A percentile compares a stretch with the other conserved stretches of the same genome.
Evolutionary conservation across 2,113 vertebrate genomes (phyloP).

Genomic region (Sturnus vulgaris): DNA sequence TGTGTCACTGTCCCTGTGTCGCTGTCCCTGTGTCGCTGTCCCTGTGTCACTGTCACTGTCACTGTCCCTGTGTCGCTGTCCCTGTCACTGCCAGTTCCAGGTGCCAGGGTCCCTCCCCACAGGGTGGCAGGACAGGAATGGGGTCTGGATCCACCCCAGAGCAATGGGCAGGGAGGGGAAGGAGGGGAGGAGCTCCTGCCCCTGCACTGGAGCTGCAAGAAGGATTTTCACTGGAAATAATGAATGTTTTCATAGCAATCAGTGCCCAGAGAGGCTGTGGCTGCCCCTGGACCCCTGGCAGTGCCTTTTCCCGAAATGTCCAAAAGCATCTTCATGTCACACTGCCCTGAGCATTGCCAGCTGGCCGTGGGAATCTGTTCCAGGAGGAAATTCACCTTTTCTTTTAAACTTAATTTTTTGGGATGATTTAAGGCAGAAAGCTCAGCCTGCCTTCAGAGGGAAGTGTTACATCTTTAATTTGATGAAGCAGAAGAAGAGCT

Average conservation of each 20-base stretch:
- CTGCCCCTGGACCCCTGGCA: not conserved
- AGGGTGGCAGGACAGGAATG: not conserved
- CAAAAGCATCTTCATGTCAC: not conserved
- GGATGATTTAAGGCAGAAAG: not conserved
- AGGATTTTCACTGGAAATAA: not conserved
- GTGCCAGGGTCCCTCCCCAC: not conserved
- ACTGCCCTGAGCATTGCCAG: not conserved
- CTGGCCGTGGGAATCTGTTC: not conserved
- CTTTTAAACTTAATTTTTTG: too few species aligned
- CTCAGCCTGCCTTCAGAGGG: not conserved
- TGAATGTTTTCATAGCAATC: not conserved
- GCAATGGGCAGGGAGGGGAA: too few species aligned
- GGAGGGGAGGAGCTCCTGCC: not conserved
- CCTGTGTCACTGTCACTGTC: too few species aligned
- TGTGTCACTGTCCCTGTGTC: too few species aligned
- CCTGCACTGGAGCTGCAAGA: not conserved
- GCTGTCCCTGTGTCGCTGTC: too few species aligned
- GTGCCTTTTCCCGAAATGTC: not conserved
- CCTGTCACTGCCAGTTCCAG: accelerated
- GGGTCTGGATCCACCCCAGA: not conserved
- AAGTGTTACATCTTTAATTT: not conserved
- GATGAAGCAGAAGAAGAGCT: not conserved
- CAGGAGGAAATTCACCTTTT: not conserved
- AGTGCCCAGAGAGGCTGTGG: not conserved
- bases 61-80: too few species aligned